Evolutionary conservation across 2,888 invertebrate genomes (phyloP).

Genomic region (Mythimna loreyi): DNA sequence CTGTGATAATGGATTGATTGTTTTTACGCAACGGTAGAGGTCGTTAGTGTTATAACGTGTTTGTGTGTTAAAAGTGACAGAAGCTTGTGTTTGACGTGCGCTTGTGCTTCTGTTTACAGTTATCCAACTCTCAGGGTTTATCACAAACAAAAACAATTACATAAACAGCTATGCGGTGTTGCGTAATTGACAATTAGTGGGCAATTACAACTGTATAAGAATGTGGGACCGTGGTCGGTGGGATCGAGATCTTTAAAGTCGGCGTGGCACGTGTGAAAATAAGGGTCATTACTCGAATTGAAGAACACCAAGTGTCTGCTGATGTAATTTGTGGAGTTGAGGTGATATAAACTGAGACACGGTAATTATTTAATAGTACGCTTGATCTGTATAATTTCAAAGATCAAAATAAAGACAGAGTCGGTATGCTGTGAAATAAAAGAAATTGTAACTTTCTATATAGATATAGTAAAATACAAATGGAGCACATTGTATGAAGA

Average conservation of each 20-base stretch:
- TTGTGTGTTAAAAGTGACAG: constrained; percentile 49
- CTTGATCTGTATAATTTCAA: constrained; percentile 14
- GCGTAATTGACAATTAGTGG: constrained; percentile 79
- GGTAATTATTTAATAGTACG: constrained; percentile 14
- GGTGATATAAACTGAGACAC: constrained; percentile 30
- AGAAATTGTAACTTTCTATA: not conserved
- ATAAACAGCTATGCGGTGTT: constrained; percentile 80
- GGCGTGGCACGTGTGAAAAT: constrained; percentile 61
- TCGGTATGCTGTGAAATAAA: not conserved
- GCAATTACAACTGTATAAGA: constrained; percentile 82
- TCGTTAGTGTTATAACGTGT: constrained; percentile 37
- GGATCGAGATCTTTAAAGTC: constrained; percentile 46
- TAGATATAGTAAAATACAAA: not conserved
- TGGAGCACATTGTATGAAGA: constrained; percentile 12
- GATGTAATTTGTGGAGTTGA: constrained; percentile 45
- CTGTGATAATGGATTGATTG: constrained; percentile 31
- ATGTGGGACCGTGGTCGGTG: constrained; percentile 71
- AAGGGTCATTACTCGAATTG: constrained; percentile 57
- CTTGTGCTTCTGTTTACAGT: constrained; percentile 60
- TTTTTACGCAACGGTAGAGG: constrained; percentile 32
- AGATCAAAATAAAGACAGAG: not conserved
- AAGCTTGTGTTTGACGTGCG: constrained; percentile 34
- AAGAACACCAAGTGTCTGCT: constrained; percentile 33
- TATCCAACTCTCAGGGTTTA: constrained; percentile 59
- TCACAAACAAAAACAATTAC: constrained; percentile 75